Base-by-base conservation (phyloP, 2,797 vertebrate genomes). In the Bovichtus diacanthus region DNA sequence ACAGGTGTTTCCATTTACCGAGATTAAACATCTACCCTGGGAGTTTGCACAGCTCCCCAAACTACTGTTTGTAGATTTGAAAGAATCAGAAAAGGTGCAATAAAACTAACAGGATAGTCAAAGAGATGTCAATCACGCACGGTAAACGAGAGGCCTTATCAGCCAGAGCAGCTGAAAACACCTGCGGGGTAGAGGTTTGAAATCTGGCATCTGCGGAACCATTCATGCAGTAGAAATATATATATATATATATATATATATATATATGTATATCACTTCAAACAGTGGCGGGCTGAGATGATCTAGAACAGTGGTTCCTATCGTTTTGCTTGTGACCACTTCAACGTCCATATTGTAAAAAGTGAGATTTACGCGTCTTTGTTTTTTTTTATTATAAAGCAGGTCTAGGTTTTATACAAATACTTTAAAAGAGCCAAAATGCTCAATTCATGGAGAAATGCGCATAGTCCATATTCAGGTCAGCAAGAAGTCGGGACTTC, bases 111-210 rank as follows among this genome's bases (percentile, higher is more conserved):
- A 6, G 61, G 38, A 49, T 68, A 53, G 63, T 54, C 34, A 66
- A 23, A 16, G 34, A 47, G 13, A 25, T 59, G 70, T 67, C 70
- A 78, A 46, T 81, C 55, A 78, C 46, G 6, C 6, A 1, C n/a
- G 29, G 69, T 25, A 23, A 38, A 62, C 15, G 2, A 12, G 27
- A 65, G 9, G 23, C 53, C 58, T 43, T 12, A 38, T 69, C 36
- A 51, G 11, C 23, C 8, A 38, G 27, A 13, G 47, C 19, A 25
- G 38, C 29, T 23, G 25, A 8, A 69, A 46, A 64, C 23, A 21
- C 0, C 46, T 31, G 66, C 5, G n/a, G 43, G 47, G 19, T 9
- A 4, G 27, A 44, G 38, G 25, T 47, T 54, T 47, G 25, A 36
- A 36, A 55, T 71, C 12, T 47, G 58, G 41, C 31, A 78, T 60